phyloP scores from a whole-genome alignment of 1,140 invertebrate genomes.

The Hyphantria cunea region DNA sequence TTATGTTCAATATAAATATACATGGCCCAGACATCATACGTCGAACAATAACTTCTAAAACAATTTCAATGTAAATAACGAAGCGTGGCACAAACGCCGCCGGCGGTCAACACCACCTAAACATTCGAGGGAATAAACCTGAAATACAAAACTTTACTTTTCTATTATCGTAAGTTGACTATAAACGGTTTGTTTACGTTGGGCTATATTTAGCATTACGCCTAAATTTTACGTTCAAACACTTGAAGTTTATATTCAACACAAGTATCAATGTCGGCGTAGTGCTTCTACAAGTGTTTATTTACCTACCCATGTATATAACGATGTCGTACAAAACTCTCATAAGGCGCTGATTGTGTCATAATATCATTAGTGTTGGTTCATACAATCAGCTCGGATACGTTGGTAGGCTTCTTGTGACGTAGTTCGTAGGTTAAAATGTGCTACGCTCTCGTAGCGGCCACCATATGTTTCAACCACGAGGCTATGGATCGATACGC shows the following conservation, averaged over 20 bases:
- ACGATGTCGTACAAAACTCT: constrained; percentile 20
- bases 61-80: neutral
- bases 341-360: constrained; percentile 20
- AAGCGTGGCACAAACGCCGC: neutral
- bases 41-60: neutral
- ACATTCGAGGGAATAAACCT: neutral
- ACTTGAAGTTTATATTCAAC: constrained; percentile 9
- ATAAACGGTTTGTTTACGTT: constrained; percentile 25
- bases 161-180: constrained; percentile 16
- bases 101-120: neutral
- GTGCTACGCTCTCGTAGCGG: constrained; percentile 61
- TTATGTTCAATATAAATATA: no score
- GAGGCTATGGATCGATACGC: constrained; percentile 70
- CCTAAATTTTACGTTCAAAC: constrained; percentile 4
- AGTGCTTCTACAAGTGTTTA: constrained; percentile 71
- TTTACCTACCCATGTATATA: constrained; percentile 52
- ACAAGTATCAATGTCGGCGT: constrained; percentile 34
- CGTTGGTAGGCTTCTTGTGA: constrained; percentile 26
- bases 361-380: constrained; percentile 25
- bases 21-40: neutral
- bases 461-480: constrained; percentile 73
- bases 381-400: constrained; percentile 20
- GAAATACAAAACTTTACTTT: neutral
- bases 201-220: constrained; percentile 23
- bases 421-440: constrained; percentile 49